Percentiles rank a stretch among this genome's conserved stretches.
Evolutionary conservation across 2,113 vertebrate species (phyloP).

Genomic region (Stegostoma tigrinum): DNA sequence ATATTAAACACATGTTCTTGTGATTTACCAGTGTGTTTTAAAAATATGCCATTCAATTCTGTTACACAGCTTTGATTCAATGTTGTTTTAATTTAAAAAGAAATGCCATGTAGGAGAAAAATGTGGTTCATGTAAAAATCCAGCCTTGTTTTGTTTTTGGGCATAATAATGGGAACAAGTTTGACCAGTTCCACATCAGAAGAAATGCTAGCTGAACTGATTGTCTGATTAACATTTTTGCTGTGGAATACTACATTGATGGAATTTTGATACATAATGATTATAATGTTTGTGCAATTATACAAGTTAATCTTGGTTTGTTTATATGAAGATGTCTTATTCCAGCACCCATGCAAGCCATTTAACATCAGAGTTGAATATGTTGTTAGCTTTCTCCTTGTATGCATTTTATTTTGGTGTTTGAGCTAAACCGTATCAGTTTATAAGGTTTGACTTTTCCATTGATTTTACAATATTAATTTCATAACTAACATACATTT

Average conservation of each 20-base stretch:
- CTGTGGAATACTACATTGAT: not conserved
- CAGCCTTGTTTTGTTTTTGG: not conserved
- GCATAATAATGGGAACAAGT: not conserved
- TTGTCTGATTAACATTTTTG: not conserved
- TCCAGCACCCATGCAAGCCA: not conserved
- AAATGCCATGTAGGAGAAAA: not conserved
- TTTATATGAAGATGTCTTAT: not conserved
- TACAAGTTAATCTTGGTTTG: not conserved
- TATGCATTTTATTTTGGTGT: not conserved
- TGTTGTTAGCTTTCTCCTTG: not conserved
- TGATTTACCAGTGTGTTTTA: slow-evolving; percentile 14
- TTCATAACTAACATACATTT: not conserved
- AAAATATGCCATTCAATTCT: slow-evolving; percentile 4
- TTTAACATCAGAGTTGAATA: not conserved
- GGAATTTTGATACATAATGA: not conserved
- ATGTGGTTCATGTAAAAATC: not conserved
- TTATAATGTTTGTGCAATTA: not conserved
- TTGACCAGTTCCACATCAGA: not conserved
- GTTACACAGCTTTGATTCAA: not conserved
- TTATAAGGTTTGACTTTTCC: not conserved
- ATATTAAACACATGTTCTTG: not conserved
- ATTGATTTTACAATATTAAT: not conserved
- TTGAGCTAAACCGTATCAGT: not conserved
- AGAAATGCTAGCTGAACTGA: slow-evolving; percentile 9
- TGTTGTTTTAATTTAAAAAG: not conserved